These are phyloP conservation scores for Rhinatrema bivittatum DNA, from an alignment of 2,797 vertebrate species.

Conservation along the genomic window DNA sequence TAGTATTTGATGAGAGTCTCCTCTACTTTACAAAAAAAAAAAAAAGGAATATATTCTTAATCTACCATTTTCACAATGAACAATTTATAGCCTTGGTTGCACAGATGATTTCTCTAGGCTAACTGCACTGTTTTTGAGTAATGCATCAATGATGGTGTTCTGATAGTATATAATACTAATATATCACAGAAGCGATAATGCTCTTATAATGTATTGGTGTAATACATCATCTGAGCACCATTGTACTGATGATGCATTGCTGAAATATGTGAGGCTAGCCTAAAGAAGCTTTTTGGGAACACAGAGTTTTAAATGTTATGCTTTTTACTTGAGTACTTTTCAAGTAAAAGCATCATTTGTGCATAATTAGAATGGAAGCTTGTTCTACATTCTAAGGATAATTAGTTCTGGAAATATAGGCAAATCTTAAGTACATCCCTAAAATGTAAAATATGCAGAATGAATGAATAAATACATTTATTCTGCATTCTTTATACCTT, in stretches of 20 bases:
- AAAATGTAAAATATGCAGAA: too few relatives aligned
- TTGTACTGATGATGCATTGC: constrained; percentile 38
- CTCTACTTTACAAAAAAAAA: too few relatives aligned
- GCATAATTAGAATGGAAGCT: too few relatives aligned
- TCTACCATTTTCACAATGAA: too few relatives aligned
- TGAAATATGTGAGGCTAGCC: constrained; percentile 38
- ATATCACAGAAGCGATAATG: constrained; percentile 33
- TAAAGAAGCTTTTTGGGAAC: constrained; percentile 34
- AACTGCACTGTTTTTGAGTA: constrained; percentile 37
- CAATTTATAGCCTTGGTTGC: too few relatives aligned
- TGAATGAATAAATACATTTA: too few relatives aligned
- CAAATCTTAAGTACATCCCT: too few relatives aligned
- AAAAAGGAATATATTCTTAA: too few relatives aligned
- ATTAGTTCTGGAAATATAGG: neutral
- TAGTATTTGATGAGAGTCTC: too few relatives aligned
- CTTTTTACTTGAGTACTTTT: constrained; percentile 29
- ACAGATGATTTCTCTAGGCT: too few relatives aligned
- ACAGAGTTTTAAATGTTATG: constrained; percentile 24
- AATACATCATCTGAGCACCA: constrained; percentile 41
- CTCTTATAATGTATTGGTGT: constrained; percentile 42
- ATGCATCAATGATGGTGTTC: constrained; percentile 48
- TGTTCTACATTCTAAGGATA: too few relatives aligned
- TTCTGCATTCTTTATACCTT: too few relatives aligned
- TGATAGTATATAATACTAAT: constrained; percentile 44
- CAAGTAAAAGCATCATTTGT: constrained; percentile 25